phyloP scores from a whole-genome alignment of 2,797 vertebrate species.

The Crenichthys baileyi region DNA sequence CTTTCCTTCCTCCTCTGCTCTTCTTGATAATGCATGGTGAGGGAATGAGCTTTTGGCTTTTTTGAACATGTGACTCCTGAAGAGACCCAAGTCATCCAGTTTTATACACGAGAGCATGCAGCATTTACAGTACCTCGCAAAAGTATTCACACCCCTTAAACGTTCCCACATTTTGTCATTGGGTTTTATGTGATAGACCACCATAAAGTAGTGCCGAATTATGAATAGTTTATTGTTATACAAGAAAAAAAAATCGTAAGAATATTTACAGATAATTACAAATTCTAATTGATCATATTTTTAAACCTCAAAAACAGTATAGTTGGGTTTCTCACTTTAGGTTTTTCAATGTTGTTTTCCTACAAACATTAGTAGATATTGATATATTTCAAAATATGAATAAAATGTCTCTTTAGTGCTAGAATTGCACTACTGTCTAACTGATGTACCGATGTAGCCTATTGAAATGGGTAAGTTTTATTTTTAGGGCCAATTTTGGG shows the following conservation, averaged over 20 bases:
- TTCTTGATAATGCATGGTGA: slow-evolving; percentile 62
- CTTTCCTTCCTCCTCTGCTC: slow-evolving; percentile 41
- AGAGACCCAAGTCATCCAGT: slow-evolving; percentile 23
- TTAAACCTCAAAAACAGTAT: not conserved
- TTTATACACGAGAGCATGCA: slow-evolving; percentile 57
- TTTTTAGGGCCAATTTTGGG: not conserved
- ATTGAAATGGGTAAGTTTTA: not conserved
- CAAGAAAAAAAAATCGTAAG: too few relatives aligned
- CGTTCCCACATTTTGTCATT: not conserved
- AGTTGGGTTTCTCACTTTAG: not conserved
- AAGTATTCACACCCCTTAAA: not conserved
- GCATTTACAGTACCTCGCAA: slow-evolving; percentile 24
- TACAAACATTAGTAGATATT: not conserved
- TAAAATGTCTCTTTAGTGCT: not conserved
- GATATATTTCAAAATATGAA: not conserved
- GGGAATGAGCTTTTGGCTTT: slow-evolving; percentile 71
- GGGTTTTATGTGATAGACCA: not conserved
- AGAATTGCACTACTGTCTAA: too few relatives aligned
- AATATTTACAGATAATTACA: too few relatives aligned
- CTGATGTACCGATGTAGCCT: not conserved
- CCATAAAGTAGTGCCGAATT: not conserved
- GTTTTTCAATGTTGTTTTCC: not conserved
- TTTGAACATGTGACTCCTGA: slow-evolving; percentile 23
- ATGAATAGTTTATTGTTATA: too few relatives aligned
- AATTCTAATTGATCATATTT: not conserved